Evolutionary conservation across 53 echinoderm and acorn worm species (phyloP).

Genomic region (Henricia sp.): DNA sequence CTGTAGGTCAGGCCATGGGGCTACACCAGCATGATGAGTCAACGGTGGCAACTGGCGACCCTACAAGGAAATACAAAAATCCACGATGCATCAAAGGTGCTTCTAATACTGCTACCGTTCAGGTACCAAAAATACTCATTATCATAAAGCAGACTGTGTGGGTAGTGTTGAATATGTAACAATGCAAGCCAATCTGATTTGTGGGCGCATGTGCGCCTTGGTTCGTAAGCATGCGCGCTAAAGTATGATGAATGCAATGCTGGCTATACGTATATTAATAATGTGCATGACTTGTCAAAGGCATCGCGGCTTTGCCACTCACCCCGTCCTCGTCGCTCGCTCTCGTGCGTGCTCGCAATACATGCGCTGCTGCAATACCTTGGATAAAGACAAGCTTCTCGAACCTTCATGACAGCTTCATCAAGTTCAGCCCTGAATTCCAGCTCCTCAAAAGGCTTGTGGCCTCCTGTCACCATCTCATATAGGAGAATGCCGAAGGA

Average conservation of each 20-base stretch:
- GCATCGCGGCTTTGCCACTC: not conserved
- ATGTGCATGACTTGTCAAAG: not conserved
- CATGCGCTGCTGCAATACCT: no score
- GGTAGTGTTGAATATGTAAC: no score
- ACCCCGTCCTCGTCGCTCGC: no score
- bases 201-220: no score
- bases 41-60: constrained; percentile 89
- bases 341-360: no score
- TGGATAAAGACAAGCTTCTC: constrained; percentile 11
- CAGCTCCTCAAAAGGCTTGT: constrained; percentile 92
- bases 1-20: constrained; percentile 95
- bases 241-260: no score
- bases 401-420: constrained; percentile 98
- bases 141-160: no score
- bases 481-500: constrained; percentile 97
- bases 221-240: no score
- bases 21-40: constrained; percentile 58
- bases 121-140: no score
- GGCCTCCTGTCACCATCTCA: constrained; percentile 92
- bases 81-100: no score
- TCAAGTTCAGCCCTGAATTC: constrained; percentile 94
- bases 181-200: no score
- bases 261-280: not conserved
- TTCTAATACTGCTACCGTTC: no score
- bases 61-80: constrained; percentile 38